Percentiles rank a stretch among this genome's conserved stretches.
These are phyloP conservation scores for Pygathrix nemaeus DNA, from an alignment of 2,113 vertebrate species.

Conservation along the genomic window DNA sequence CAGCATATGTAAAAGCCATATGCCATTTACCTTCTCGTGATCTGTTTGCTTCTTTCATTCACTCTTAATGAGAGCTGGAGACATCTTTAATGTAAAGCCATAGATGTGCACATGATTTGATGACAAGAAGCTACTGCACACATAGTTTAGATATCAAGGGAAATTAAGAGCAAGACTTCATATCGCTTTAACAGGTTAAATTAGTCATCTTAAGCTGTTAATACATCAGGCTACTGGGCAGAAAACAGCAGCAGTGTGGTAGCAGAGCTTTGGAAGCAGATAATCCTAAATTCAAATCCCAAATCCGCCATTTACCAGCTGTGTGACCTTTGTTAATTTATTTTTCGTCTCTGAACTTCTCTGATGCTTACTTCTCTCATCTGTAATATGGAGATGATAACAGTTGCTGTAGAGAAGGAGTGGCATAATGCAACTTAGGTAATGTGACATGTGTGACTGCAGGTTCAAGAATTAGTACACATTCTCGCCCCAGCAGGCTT, in stretches of 20 bases:
- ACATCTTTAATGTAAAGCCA: conserved; percentile 19
- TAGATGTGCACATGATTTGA: not conserved
- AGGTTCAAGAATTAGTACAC: not conserved
- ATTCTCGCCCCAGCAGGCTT: not conserved
- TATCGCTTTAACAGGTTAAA: not conserved
- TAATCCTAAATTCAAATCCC: conserved; percentile 7
- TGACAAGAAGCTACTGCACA: not conserved
- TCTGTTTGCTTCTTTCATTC: conserved; percentile 26
- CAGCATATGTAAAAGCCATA: not conserved
- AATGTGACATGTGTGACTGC: not conserved
- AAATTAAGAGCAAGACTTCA: conserved; percentile 18
- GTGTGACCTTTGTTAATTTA: not conserved
- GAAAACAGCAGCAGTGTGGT: not conserved
- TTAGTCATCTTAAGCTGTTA: not conserved
- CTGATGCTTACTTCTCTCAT: not conserved
- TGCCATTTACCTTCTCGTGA: not conserved
- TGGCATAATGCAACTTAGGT: not conserved
- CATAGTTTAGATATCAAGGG: not conserved
- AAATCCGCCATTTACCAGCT: not conserved
- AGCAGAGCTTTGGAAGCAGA: not conserved
- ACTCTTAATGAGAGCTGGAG: conserved; percentile 18
- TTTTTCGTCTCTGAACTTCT: conserved; percentile 5
- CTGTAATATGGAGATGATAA: not conserved
- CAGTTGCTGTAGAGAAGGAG: not conserved
- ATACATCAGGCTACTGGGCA: not conserved